Base-by-base conservation (phyloP, 2,113 vertebrate species). In the Syngnathus typhle region DNA sequence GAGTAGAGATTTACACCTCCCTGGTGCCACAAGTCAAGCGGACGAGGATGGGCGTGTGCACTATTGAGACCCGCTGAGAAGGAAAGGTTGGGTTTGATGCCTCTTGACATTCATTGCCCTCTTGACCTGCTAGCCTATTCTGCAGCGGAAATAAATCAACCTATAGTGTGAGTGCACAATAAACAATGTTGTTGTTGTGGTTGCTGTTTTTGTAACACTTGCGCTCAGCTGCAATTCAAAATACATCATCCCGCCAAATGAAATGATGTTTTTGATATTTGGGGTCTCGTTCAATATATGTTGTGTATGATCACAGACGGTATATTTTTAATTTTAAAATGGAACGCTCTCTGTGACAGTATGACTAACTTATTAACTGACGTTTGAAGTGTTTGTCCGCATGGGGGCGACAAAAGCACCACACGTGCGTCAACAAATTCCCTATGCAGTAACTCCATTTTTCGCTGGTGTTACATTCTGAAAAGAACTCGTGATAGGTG, bases 11-110 rank as follows among this genome's bases (percentile, higher is more conserved):
- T 78, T 72, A 56, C 60, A 38, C 80, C 64, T 82, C 76, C 63
- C 69, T 78, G 80, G 71, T 76, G 85, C 83, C 87, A 85, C 72
- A 52, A 59, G 73, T 79, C 72, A 81, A 70, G 80, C 73, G 73
- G 77, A 75, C 65, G 7, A 70, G 71, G 74, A 79, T 72, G 70
- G 75, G 70, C 64, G 80, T 83, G 76, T 61, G 67, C 73, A 60
- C 36, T 11, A 27, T 51, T 44, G 7, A 52, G 49, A 21, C 19
- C 16, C 13, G 49, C 66, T 63, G 69, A 77, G 64, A 71, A 47
- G 67, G 66, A 75, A 70, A 65, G 39, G 62, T 62, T 68, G 43
- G 61, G 59, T 55, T 55, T 23, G 16, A 44, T 0, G 39, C 47
- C 23, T 70, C 74, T 68, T 69, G 70, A 81, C 74, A 60, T 39